Conservation (phyloP, 2,888 invertebrate species). For the Ochropacha duplaris region DNA sequence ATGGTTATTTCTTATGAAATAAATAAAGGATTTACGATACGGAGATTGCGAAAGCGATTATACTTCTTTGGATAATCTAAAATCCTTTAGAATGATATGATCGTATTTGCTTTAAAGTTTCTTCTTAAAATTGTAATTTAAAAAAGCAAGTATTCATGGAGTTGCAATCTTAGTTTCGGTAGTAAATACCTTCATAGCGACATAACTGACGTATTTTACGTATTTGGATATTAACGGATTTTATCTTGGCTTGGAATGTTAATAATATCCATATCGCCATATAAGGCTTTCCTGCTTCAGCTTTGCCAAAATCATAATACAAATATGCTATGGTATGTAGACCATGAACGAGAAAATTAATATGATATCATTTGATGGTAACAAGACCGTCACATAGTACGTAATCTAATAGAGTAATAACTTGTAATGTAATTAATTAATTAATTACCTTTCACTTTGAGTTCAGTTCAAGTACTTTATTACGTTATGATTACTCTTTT, state of each 20-base stretch:
- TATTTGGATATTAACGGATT: not conserved
- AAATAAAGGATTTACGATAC: not conserved
- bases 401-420: conserved; percentile 1
- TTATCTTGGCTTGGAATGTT: conserved; percentile 1
- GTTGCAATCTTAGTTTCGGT: not conserved
- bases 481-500: conserved; percentile 16
- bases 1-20: not conserved
- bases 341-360: not conserved
- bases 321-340: not conserved
- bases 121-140: not conserved
- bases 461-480: conserved; percentile 14
- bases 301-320: not conserved
- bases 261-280: not conserved
- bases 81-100: too few relatives aligned
- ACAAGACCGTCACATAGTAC: not conserved
- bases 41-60: not conserved
- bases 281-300: not conserved
- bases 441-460: conserved; percentile 37
- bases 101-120: too few relatives aligned
- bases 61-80: not conserved
- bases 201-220: not conserved
- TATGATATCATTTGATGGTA: not conserved
- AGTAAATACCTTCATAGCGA: not conserved
- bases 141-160: not conserved
- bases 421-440: conserved; percentile 18